Evolutionary conservation across 2,113 vertebrate genomes (phyloP).

Genomic region (Pimephales promelas): DNA sequence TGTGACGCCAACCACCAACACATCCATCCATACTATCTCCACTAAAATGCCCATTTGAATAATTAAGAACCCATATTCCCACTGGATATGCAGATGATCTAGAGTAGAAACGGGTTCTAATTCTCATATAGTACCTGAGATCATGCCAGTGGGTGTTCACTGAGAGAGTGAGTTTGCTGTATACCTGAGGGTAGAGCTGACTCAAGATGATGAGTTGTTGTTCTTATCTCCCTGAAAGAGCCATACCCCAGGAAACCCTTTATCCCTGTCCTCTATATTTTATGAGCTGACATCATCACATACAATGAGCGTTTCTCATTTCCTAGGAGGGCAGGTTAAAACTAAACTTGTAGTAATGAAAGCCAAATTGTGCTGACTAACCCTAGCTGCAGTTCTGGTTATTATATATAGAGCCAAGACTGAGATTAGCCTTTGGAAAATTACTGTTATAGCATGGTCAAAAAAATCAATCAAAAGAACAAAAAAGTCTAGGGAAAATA

Average conservation of each 20-base stretch:
- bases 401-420: conserved; percentile 11
- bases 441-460: conserved; percentile 33
- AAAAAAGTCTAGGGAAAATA: too few species aligned
- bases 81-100: not conserved
- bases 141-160: not conserved
- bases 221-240: conserved; percentile 35
- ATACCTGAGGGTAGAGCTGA: not conserved
- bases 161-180: not conserved
- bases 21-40: not conserved
- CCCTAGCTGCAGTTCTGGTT: conserved; percentile 37
- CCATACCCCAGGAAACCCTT: conserved; percentile 41
- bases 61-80: not conserved
- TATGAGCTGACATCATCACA: conserved; percentile 51
- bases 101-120: not conserved
- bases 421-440: conserved; percentile 29
- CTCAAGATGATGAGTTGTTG: conserved; percentile 36
- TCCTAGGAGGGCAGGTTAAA: conserved; percentile 41
- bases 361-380: conserved; percentile 52
- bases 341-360: conserved; percentile 48
- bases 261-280: conserved; percentile 51
- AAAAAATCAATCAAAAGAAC: too few species aligned
- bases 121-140: not conserved
- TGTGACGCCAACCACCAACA: not conserved
- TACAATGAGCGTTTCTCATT: conserved; percentile 50
- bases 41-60: not conserved